Evolutionary conservation across 2,888 invertebrate species (phyloP), one percentile per base, ranked within the genome.

Genomic region (Dione juno): DNA sequence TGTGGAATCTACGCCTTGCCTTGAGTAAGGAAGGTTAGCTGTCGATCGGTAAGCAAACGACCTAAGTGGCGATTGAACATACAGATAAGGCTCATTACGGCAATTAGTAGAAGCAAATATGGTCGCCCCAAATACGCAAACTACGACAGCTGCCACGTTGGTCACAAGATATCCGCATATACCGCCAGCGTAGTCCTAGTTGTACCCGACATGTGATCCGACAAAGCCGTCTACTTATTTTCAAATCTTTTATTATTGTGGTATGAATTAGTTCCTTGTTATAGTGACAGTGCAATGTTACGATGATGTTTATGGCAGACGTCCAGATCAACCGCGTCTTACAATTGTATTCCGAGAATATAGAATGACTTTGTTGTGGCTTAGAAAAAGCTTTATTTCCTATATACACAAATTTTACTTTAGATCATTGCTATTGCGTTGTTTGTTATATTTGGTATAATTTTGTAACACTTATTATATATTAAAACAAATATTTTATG

Each of bases 61-160:
- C 81, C 81, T 77, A 82, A 85, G 84, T 84, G 85, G 84, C 82
- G 77, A 80, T 81, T 86, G 78, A 84, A 77, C 81, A 87, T 81
- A 89, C 87, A 89, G 87, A 88, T 88, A 89, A 87, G 82, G 79
- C 86, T 88, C 88, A 90, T 90, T 90, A 90, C 81, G 82, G 88
- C 89, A 90, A 92, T 92, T 92, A 92, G 86, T 81, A 76, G 82
- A 83, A 81, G 86, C 82, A 90, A 90, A 92, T 86, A 92, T 81
- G 82, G 82, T 78, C 83, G 87, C 80, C 89, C 88, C 82, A 86
- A 85, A 85, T 88, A 84, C 66, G 58, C 63, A 40, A 41, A 28
- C 43, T 58, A 50, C 35, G 58, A 52, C 50, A 50, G 43, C 52
- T 59, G 65, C 58, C 28, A 37, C 45, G 54, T 16, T 71, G 69